Conservation (phyloP, 2,113 vertebrate species). For the Phoenicopterus ruber region DNA sequence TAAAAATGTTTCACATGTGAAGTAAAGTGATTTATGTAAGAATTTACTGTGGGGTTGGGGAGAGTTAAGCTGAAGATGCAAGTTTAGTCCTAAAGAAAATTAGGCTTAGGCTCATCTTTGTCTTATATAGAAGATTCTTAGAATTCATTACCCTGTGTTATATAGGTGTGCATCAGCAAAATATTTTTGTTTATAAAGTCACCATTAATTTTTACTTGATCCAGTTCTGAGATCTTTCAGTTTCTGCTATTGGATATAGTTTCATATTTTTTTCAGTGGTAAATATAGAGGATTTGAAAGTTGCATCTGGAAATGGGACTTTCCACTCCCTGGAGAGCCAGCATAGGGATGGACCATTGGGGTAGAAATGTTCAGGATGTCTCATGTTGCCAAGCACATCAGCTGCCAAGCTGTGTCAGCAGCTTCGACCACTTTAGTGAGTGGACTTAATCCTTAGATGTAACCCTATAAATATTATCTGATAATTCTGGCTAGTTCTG, state of each 20-base stretch:
- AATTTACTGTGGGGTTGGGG: not conserved
- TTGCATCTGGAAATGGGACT: not conserved
- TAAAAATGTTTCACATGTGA: not conserved
- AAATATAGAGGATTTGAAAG: not conserved
- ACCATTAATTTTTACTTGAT: not conserved
- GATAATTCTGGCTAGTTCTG: not conserved
- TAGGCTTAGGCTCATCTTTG: not conserved
- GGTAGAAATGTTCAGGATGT: not conserved
- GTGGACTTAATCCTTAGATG: not conserved
- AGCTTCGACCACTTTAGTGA: not conserved
- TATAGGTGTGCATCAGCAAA: not conserved
- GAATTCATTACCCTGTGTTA: not conserved
- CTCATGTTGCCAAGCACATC: not conserved
- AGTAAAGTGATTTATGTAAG: not conserved
- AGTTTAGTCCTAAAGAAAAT: not conserved
- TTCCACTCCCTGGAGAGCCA: not conserved
- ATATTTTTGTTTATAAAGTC: not conserved
- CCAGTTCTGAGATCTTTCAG: not conserved
- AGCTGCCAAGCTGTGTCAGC: not conserved
- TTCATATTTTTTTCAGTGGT: not conserved
- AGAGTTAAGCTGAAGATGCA: not conserved
- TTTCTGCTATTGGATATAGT: not conserved
- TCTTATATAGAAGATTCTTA: not conserved
- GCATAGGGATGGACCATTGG: not conserved
- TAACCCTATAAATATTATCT: not conserved